These are phyloP conservation scores for Anas platyrhynchos DNA, from an alignment of 2,113 vertebrate genomes.

Conservation along the genomic window DNA sequence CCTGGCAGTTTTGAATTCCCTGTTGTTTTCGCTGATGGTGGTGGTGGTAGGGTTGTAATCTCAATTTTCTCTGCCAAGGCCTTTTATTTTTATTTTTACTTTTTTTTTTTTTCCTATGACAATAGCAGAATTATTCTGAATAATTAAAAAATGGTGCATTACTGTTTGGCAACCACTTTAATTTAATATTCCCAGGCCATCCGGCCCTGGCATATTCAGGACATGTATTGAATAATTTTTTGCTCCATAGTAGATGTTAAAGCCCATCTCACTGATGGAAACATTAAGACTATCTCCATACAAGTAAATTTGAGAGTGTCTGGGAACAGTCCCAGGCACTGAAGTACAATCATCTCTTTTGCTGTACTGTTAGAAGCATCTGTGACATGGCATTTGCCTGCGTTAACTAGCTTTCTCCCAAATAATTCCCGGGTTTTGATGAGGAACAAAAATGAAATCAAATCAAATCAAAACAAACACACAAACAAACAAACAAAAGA, in stretches of 20 bases:
- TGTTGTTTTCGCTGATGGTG: background rate
- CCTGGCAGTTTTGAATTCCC: background rate
- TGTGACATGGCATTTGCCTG: background rate
- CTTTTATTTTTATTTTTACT: background rate
- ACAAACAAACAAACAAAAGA: background rate
- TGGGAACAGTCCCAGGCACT: slow-evolving; percentile 21
- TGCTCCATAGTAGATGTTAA: background rate
- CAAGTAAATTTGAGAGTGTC: slow-evolving; percentile 43
- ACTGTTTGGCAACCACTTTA: slow-evolving; percentile 19
- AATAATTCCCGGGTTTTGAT: background rate
- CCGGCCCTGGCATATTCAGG: background rate
- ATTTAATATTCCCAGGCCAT: slow-evolving; percentile 22
- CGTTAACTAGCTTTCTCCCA: background rate
- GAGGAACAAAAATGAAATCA: background rate
- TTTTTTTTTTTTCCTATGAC: background rate
- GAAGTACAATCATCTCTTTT: background rate
- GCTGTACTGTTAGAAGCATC: background rate
- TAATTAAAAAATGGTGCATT: slow-evolving; percentile 55
- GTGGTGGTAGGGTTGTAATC: background rate
- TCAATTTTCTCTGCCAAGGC: background rate
- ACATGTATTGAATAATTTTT: background rate
- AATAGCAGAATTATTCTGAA: slow-evolving; percentile 18
- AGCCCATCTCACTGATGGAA: slow-evolving; percentile 22
- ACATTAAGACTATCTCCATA: slow-evolving; percentile 12
- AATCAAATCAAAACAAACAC: no score